phyloP scores from a whole-genome alignment of 2,888 invertebrate genomes.

The Lysandra bellargus region DNA sequence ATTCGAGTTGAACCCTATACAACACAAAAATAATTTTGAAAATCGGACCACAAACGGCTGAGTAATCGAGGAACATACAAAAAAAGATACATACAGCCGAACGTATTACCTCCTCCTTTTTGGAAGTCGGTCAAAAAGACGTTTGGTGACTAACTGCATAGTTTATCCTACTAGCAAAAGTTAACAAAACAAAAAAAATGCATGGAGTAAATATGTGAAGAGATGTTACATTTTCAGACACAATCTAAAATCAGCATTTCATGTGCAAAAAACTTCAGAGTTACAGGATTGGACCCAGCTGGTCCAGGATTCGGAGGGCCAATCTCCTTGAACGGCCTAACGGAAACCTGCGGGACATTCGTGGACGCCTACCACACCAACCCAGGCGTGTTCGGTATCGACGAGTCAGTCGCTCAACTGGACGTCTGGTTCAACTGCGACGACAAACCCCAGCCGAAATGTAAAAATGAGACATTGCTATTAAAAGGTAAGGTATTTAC shows the following conservation, averaged over 20 bases:
- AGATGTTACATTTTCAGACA: no score
- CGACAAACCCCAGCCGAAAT: neutral
- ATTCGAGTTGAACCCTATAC: no score
- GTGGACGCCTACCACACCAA: neutral
- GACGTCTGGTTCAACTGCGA: constrained; percentile 3
- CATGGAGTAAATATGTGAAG: no score
- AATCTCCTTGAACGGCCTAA: neutral
- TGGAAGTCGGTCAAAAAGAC: no score
- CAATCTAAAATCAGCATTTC: neutral
- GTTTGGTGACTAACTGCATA: no score
- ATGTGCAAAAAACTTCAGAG: neutral
- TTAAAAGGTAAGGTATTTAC: neutral
- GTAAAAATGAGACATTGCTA: neutral
- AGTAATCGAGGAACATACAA: no score
- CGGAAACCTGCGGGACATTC: neutral
- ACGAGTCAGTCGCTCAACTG: neutral
- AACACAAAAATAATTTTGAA: no score
- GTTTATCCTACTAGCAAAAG: no score
- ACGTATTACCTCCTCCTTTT: no score
- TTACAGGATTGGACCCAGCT: neutral
- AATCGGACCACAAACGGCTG: no score
- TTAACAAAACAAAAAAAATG: no score
- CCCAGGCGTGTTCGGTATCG: neutral
- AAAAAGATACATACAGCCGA: no score
- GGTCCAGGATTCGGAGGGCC: neutral